Conservation (phyloP, 2,797 vertebrate species). For the Oreochromis grahami region DNA sequence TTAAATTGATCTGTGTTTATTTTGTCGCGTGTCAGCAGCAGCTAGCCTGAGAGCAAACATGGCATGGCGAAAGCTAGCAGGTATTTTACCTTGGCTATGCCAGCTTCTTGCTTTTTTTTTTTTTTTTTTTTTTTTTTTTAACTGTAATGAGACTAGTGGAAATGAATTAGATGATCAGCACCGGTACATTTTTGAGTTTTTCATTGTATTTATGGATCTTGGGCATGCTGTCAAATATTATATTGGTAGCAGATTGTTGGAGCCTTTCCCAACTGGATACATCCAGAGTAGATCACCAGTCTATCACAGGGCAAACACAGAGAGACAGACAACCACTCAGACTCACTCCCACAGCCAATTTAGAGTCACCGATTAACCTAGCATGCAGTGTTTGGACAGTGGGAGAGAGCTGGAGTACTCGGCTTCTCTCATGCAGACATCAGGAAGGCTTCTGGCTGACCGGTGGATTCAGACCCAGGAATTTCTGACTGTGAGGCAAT, state of each 20-base stretch:
- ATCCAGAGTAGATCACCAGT: neutral
- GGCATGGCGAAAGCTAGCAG: neutral
- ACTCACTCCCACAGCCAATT: neutral
- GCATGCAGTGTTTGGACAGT: neutral
- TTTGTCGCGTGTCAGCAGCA: neutral
- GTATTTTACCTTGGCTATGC: neutral
- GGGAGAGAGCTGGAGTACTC: neutral
- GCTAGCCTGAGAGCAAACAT: neutral
- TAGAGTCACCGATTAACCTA: neutral
- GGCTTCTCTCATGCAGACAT: neutral
- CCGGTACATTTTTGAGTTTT: fast-evolving
- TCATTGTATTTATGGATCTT: neutral
- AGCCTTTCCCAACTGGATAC: neutral
- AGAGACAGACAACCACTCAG: neutral
- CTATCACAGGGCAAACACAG: neutral
- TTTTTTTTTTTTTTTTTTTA: too few relatives aligned
- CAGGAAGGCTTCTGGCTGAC: neutral
- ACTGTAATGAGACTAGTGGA: fast-evolving
- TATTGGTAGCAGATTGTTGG: neutral
- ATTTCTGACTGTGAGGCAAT: neutral
- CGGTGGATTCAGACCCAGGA: neutral
- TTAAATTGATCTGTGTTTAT: neutral
- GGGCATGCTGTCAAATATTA: neutral
- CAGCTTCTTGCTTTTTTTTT: neutral
- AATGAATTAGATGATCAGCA: neutral